phyloP scores from a whole-genome alignment of 2,888 invertebrate genomes.

The Hetaerina titia region DNA sequence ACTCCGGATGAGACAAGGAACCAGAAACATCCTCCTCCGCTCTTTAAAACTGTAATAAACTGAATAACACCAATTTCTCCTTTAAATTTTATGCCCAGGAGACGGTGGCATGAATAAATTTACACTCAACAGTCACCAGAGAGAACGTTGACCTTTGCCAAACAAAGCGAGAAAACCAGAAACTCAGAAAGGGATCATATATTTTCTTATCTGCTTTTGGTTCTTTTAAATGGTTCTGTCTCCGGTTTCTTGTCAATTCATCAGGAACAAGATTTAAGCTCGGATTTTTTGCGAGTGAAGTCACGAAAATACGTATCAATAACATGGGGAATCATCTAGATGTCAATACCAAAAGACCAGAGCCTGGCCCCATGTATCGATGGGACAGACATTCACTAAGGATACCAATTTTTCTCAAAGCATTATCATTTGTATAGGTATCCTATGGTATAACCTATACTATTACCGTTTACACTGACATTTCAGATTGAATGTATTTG shows the following conservation, averaged over 20 bases:
- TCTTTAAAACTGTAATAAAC: too few relatives aligned
- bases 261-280: neutral
- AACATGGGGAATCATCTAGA: neutral
- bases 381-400: too few relatives aligned
- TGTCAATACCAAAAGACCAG: neutral
- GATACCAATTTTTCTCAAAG: too few relatives aligned
- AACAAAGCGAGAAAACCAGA: neutral
- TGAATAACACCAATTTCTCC: neutral
- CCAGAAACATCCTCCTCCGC: too few relatives aligned
- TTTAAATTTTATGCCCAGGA: neutral
- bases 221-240: neutral
- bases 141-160: neutral
- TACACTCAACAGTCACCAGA: neutral
- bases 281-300: neutral
- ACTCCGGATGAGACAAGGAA: too few relatives aligned
- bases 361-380: neutral
- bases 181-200: neutral
- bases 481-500: too few relatives aligned
- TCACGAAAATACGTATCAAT: neutral
- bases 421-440: too few relatives aligned
- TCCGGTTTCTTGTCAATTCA: neutral
- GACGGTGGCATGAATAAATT: neutral
- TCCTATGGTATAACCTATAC: too few relatives aligned
- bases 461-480: too few relatives aligned
- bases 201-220: neutral